Conservation (phyloP, 2,797 vertebrate species). For the Tapera naevia region DNA sequence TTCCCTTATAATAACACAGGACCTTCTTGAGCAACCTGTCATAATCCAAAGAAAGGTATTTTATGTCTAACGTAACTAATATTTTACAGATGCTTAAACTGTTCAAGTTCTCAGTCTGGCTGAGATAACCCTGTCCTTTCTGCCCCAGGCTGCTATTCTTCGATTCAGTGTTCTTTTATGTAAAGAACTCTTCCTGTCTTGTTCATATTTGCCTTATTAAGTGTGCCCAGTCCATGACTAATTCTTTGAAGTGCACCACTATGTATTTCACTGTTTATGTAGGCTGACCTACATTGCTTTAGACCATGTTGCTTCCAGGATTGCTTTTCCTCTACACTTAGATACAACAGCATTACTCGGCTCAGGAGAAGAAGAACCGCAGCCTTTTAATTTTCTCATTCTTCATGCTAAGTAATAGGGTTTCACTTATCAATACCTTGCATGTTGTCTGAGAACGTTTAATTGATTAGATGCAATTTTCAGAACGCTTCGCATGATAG, state of each 20-base stretch:
- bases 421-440: not conserved
- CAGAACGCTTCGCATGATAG: not conserved
- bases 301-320: not conserved
- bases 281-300: not conserved
- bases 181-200: not conserved
- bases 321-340: not conserved
- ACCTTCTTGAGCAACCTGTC: not conserved
- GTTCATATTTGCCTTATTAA: not conserved
- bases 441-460: not conserved
- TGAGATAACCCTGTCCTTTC: not conserved
- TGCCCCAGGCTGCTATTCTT: not conserved
- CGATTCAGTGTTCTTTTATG: not conserved
- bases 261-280: not conserved
- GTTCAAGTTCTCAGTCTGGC: not conserved
- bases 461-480: constrained; percentile 4
- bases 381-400: constrained; percentile 12
- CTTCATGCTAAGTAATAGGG: not conserved
- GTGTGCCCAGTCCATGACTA: not conserved
- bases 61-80: not conserved
- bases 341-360: not conserved
- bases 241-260: not conserved
- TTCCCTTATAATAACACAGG: not conserved
- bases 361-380: not conserved
- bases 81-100: not conserved
- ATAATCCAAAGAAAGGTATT: not conserved